Evolutionary conservation across 2,888 invertebrate genomes (phyloP).

Genomic region (Polymixis lichenea): DNA sequence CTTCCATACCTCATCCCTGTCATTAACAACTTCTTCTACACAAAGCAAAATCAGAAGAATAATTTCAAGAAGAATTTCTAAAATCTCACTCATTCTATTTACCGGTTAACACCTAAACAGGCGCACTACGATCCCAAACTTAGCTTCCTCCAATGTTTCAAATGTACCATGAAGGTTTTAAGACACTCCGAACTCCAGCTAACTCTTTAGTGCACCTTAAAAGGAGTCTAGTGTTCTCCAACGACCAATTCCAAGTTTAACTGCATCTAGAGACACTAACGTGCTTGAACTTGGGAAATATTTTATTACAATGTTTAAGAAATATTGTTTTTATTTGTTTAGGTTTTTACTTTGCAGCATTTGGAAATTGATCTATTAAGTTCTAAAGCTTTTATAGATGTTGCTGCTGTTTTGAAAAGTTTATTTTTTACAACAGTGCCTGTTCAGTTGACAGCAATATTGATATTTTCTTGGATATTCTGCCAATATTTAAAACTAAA

Average conservation of each 20-base stretch:
- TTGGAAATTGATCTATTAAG: not conserved
- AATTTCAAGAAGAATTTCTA: not conserved
- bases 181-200: constrained; percentile 58
- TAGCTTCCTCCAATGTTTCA: constrained; percentile 51
- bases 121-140: constrained; percentile 27
- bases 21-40: not conserved
- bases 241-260: constrained; percentile 58
- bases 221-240: constrained; percentile 57
- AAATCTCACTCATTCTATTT: constrained; percentile 33
- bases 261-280: constrained; percentile 43
- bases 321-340: constrained; percentile 24
- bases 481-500: no score
- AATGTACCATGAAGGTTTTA: constrained; percentile 53
- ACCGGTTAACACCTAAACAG: constrained; percentile 48
- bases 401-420: no score
- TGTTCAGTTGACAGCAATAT: no score
- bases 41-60: not conserved
- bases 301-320: constrained; percentile 48
- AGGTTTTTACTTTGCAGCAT: not conserved
- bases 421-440: no score
- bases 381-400: not conserved
- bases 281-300: constrained; percentile 43
- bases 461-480: no score
- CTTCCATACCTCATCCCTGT: not conserved
- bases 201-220: constrained; percentile 62